Base-by-base conservation (phyloP, 1,140 invertebrate genomes). In the Pogonomyrmex californicus region DNA sequence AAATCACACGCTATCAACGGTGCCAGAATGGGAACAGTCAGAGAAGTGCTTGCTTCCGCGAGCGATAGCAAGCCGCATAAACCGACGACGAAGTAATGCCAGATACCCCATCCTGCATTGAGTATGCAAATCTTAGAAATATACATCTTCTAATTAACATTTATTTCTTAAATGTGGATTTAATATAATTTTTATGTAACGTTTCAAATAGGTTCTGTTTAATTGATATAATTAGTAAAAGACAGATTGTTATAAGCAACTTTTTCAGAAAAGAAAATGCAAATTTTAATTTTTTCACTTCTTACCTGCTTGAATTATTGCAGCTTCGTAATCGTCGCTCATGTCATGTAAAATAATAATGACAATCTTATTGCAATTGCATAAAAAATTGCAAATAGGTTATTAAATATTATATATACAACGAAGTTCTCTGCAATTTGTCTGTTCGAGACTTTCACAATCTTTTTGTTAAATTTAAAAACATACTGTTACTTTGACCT, bases 1-100 rank as follows among this genome's bases (percentile, higher is more conserved):
- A 92, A 81, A 73, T 93, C 92, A n/a, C 92, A 93, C 2, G 86
- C 79, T 38, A 92, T 60, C n/a, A 93, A 23, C 33, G 92, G 89
- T 65, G 81, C 77, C 30, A 88, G 54, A 9, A 93, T 68, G 4
- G 90, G 51, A 38, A 91, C 81, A 51, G 87, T 90, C 3, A 92
- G 63, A 38, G 88, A 86, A 14, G 91, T 89, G 49, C 30, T 77
- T 41, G 91, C 92, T 82, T 93, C 92, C 17, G 91, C 89, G 12
- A 93, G 44, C 2, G 88, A 89, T 60, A 92, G 89, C 44, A 93
- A 56, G 1, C 91, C 91, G 17, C 91, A 93, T 4, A 93, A 47
- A 41, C 77, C 77, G 33, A 93, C 63, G 10, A 92, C 23, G 30
- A 92, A 91, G 44, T 87, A 91, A 76, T 93, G 86, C 71, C 86